Evolutionary conservation across 2,888 invertebrate species (phyloP), one percentile per base, ranked within the genome.

Genomic region (Seira sanloemensis): DNA sequence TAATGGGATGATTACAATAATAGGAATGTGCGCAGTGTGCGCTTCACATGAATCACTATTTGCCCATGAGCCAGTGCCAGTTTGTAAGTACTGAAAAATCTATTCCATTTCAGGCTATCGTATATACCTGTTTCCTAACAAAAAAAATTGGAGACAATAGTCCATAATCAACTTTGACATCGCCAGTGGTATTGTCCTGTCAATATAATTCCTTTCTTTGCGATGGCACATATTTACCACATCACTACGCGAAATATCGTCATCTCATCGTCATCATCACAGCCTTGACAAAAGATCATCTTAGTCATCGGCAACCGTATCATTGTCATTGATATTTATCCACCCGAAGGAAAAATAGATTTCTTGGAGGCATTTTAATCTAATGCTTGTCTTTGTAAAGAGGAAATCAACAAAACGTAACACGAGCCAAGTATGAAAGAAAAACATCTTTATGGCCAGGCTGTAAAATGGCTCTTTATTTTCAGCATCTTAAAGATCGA

Each of bases 111-210:
- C 37, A 12, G 37, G 37, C 12, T 37, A 7, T n/a, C n/a, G n/a
- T n/a, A n/a, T n/a, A n/a, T n/a, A n/a, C n/a, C n/a, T n/a, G n/a
- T n/a, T n/a, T n/a, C n/a, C n/a, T n/a, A n/a, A n/a, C n/a, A n/a
- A n/a, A n/a, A n/a, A 46, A 72, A 66, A 74, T 67, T 66, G 86
- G 84, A 89, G 89, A 89, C 89, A 89, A 89, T 89, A 76, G 87
- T 54, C 27, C 54, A 85, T 89, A 89, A 89, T 89, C 88, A 89
- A 86, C 86, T 88, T 89, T 89, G 89, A 89, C 89, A 88, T 89
- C 86, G 69, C 26, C 66, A 76, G 37, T 77, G 73, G 86, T 87
- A 89, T 89, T 89, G 89, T 89, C 86, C 88, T 89, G 89, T 89
- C 89, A 89, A 78, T 85, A 67, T 66, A 86, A 86, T 69, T 80